These are phyloP conservation scores for Drosophila elegans DNA, from an alignment of 1,140 invertebrate species.

Conservation along the genomic window DNA sequence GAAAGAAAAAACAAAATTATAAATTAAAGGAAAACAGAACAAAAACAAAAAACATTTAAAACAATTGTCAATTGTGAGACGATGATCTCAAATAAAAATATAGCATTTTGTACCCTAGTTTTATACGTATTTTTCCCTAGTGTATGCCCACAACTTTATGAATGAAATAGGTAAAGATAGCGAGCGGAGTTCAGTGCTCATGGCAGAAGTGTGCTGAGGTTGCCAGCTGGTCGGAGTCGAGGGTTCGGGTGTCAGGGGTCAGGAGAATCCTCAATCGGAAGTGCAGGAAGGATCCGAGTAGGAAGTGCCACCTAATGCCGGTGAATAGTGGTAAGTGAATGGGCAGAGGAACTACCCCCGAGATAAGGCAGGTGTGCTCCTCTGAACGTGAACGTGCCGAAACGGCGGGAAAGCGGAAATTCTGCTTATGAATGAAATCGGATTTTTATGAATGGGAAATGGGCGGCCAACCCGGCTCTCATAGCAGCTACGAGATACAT, in stretches of 20 bases:
- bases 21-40: too few species aligned
- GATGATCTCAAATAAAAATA: too few species aligned
- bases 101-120: too few species aligned
- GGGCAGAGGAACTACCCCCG: conserved; percentile 21
- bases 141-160: conserved; percentile 20
- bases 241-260: neutral
- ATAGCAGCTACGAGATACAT: conserved; percentile 27
- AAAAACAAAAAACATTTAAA: too few species aligned
- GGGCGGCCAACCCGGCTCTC: neutral
- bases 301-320: conserved; percentile 13
- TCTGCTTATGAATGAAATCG: conserved; percentile 46
- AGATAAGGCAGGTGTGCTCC: conserved; percentile 46
- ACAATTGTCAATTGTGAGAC: too few species aligned
- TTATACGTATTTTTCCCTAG: neutral
- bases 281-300: conserved; percentile 42
- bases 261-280: conserved; percentile 27
- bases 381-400: conserved; percentile 28
- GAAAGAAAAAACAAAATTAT: too few species aligned
- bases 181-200: conserved; percentile 11
- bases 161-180: conserved; percentile 23
- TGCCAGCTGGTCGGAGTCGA: conserved; percentile 19
- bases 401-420: conserved; percentile 22
- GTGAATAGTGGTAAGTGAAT: neutral
- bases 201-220: conserved; percentile 46
- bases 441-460: conserved; percentile 37